Evolutionary conservation across 2,113 vertebrate species (phyloP).

Genomic region (Balaeniceps rex): DNA sequence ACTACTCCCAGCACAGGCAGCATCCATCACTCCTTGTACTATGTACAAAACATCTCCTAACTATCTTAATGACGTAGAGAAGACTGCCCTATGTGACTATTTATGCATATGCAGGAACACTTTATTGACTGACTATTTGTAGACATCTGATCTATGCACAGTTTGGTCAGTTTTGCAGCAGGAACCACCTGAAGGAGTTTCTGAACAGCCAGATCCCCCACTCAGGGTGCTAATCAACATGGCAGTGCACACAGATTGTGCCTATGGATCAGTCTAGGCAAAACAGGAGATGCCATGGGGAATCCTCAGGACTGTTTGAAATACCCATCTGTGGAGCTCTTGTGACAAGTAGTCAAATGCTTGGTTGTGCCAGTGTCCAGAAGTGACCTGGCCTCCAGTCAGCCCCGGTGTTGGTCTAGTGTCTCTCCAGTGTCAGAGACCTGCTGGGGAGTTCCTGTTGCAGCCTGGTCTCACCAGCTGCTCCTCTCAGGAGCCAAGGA

Average conservation of each 20-base stretch:
- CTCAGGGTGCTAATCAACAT: background rate
- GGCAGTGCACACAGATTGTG: background rate
- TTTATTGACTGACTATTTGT: background rate
- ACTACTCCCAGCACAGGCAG: background rate
- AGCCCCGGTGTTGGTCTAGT: accelerated
- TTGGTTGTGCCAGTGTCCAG: background rate
- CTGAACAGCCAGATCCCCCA: background rate
- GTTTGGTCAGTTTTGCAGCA: background rate
- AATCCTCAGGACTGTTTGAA: background rate
- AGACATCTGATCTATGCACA: background rate
- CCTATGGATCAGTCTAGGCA: background rate
- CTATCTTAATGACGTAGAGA: background rate
- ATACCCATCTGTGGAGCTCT: background rate
- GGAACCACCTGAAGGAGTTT: background rate
- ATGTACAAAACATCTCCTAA: background rate
- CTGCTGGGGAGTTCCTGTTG: background rate
- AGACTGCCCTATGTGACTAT: background rate
- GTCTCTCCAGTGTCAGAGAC: background rate
- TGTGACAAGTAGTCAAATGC: background rate
- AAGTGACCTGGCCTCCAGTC: background rate
- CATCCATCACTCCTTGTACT: background rate
- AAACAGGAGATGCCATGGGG: background rate
- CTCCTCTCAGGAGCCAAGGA: background rate
- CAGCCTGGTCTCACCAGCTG: background rate
- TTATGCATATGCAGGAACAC: background rate